Base-by-base conservation (phyloP, 2,113 vertebrate species). In the Limanda limanda region DNA sequence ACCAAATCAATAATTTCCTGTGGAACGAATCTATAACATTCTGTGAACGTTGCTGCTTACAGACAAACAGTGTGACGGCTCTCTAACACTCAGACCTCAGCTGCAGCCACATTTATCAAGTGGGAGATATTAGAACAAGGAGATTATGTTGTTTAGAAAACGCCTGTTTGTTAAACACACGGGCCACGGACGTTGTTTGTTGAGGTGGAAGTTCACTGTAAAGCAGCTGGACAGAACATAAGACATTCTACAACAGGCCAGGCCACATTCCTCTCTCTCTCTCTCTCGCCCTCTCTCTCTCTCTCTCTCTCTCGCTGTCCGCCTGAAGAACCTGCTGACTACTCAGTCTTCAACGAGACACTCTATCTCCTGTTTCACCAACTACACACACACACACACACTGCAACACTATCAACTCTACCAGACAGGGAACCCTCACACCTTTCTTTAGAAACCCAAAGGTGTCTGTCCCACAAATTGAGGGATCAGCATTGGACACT, bases 311-410 rank as follows among this genome's bases (percentile, higher is more conserved):
- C 25, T 21, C 67, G 6, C 31, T 31, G 5, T 31, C 31, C 31
- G 31, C 31, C 31, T 40, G 62, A 81, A 74, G 40, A 85, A 92
- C 81, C 71, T 85, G 89, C 91, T 94, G 92, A 92, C 89, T 82
- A 2, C 74, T 81, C 78, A 70, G 77, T 68, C 60, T 61, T 67
- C 23, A 62, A 76, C 67, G 6, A 73, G 51, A 86, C 83, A 82
- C 78, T 66, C 37, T 12, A 81, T 86, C 74, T 88, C 79, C 80
- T 71, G 63, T 89, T 89, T 83, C 70, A 68, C 62, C 23, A n/a
- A 24, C 21, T 72, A 64, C 73, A 35, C 42, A 20, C 69, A 6
- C 55, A 15, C 65, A 4, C 62, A 27, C 25, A 15, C 11, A 58
- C 11, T 27, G 27, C 27, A 27, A 65, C 72, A 45, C 40, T 71